A percentile compares a stretch with the other conserved stretches of the same genome.
Evolutionary conservation across 2,888 invertebrate species (phyloP).

Genomic region (Patella caerulea): DNA sequence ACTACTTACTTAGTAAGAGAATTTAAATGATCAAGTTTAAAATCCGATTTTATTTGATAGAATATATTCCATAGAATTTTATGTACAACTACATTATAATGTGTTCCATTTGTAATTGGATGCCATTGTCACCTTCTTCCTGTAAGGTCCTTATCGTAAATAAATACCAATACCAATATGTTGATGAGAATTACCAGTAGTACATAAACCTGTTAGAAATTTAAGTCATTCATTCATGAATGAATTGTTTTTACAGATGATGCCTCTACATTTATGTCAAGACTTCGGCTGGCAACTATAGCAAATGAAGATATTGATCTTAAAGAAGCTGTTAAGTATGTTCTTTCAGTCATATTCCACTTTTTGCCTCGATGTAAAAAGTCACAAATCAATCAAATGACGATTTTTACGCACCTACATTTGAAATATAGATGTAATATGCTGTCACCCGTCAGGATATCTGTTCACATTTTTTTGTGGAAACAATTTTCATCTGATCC

Average conservation of each 20-base stretch:
- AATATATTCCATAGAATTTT: background rate
- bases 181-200: too few relatives aligned
- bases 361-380: background rate
- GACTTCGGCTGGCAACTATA: background rate
- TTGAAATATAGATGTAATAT: too few relatives aligned
- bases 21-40: background rate
- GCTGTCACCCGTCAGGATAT: too few relatives aligned
- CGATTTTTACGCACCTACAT: too few relatives aligned
- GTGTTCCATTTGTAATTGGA: too few relatives aligned
- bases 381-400: too few relatives aligned
- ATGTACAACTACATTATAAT: too few relatives aligned
- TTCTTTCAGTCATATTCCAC: background rate
- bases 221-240: background rate
- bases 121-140: too few relatives aligned
- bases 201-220: background rate
- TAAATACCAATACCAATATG: too few relatives aligned
- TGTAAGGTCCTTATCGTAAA: too few relatives aligned
- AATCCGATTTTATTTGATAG: background rate
- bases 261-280: constrained; percentile 9
- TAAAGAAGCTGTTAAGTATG: background rate
- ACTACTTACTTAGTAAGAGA: constrained; percentile 47
- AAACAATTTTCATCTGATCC: too few relatives aligned
- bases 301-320: background rate
- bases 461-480: too few relatives aligned
- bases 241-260: constrained; percentile 12